Evolutionary conservation across 2,888 invertebrate genomes (phyloP).

Genomic region (Nebria salina): DNA sequence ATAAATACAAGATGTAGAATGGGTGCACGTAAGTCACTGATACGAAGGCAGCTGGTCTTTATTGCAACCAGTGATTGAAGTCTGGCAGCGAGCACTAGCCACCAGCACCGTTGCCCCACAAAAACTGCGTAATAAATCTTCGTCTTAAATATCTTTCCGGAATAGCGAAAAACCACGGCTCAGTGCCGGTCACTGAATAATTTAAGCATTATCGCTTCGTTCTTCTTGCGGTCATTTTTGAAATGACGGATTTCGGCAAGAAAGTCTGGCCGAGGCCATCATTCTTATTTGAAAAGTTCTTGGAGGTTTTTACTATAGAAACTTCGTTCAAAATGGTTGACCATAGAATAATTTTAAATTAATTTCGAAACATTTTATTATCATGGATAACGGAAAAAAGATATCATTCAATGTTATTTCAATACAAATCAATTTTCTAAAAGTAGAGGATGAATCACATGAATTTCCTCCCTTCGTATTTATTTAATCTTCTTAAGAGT

Average conservation of each 20-base stretch:
- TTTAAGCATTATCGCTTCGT: conserved; percentile 42
- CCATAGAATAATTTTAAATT: not conserved
- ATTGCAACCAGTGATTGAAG: conserved; percentile 45
- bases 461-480: too few species aligned
- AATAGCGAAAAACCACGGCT: conserved; percentile 18
- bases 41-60: conserved; percentile 42
- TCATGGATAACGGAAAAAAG: not conserved
- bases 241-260: conserved; percentile 7
- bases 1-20: conserved; percentile 39
- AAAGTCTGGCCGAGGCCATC: not conserved
- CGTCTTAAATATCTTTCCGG: conserved; percentile 40
- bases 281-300: not conserved
- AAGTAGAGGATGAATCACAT: too few species aligned
- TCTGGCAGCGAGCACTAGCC: conserved; percentile 36
- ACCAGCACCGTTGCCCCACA: conserved; percentile 28
- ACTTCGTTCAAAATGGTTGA: not conserved
- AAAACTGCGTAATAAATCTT: conserved; percentile 43
- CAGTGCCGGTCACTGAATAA: conserved; percentile 39
- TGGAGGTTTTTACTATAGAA: not conserved
- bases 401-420: not conserved
- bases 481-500: not conserved
- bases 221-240: conserved; percentile 8
- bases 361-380: not conserved
- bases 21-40: conserved; percentile 30
- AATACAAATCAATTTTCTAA: too few species aligned